Evolutionary conservation across 2,888 invertebrate genomes (phyloP), one percentile per base, ranked within the genome.

Genomic region (Macroteleia sp.): DNA sequence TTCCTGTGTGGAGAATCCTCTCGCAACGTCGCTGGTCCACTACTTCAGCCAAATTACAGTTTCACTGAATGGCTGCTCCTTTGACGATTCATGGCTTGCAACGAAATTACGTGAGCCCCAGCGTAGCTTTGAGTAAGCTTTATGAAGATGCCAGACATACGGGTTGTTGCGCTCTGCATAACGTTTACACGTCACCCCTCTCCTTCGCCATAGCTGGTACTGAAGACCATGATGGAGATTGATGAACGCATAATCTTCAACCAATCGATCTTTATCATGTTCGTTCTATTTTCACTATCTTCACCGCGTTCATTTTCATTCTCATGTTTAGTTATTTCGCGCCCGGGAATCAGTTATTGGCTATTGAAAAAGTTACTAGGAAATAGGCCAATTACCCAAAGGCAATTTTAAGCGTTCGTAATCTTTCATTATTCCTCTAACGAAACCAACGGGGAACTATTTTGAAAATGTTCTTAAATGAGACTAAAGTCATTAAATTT

Each of bases 181-280:
- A 48, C 61, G 48, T 28, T 62, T 50, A 19, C 50, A 41, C 19
- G 30, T 1, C 12, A 8, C 12, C 12, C 14, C n/a, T 9, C 28
- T 25, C 36, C 9, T 8, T 39, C 22, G 28, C 17, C 22, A 12
- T 57, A 5, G 8, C 14, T 22, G 41, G 19, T 32, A 42, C 59
- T 17, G 17, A 59, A 17, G 46, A 34, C 44, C 12, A 14, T 34
- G 62, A 50, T 39, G 30, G 39, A 50, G 62, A 62, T 62, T 39
- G 62, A 62, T 39, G 62, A 62, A 62, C 62, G 50, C 64, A 14
- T 42, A 52, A 64, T 64, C 50, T 52, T 25, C 50, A 36, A 28
- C 17, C 50, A 12, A 56, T 46, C 56, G 67, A 56, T 67, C 67
- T 46, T 67, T 44, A 67, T 56, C 67, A 46, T 25, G 14, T 52